A percentile compares a stretch with the other conserved stretches of the same genome.
Evolutionary conservation across 2,888 invertebrate genomes (phyloP).

Genomic region (Pterostichus madidus): DNA sequence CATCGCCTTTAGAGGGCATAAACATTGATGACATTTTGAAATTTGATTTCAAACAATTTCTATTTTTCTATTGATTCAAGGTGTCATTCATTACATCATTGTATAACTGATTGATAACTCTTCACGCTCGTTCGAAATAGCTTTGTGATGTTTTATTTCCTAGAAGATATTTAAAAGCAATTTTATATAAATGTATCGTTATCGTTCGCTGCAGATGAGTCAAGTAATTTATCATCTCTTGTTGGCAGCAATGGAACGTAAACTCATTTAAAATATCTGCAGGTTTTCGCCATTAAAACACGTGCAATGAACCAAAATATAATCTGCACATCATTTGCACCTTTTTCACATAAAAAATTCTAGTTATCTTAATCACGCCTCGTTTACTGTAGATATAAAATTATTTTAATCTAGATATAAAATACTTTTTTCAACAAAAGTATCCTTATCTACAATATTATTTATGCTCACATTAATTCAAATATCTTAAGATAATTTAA

Average conservation of each 20-base stretch:
- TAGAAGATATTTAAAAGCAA: conserved; percentile 24
- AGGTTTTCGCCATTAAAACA: conserved; percentile 38
- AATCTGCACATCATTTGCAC: conserved; percentile 43
- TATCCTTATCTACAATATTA: conserved; percentile 33
- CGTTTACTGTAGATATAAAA: background rate
- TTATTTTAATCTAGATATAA: conserved; percentile 13
- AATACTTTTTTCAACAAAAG: background rate
- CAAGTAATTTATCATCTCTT: conserved; percentile 27
- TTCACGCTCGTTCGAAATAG: too few relatives aligned
- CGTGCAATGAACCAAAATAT: conserved; percentile 48
- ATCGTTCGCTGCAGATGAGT: conserved; percentile 19
- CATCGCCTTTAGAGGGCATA: too few relatives aligned
- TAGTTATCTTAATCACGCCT: conserved; percentile 26
- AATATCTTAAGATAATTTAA: conserved; percentile 38
- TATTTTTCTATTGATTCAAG: too few relatives aligned
- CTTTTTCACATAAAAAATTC: conserved; percentile 6
- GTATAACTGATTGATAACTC: too few relatives aligned
- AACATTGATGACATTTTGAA: too few relatives aligned
- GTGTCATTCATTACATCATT: too few relatives aligned
- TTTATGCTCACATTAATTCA: conserved; percentile 29
- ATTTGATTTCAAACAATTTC: too few relatives aligned
- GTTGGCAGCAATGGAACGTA: conserved; percentile 32
- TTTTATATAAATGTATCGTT: conserved; percentile 44
- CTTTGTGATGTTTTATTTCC: too few relatives aligned
- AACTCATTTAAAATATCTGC: conserved; percentile 45